These are phyloP conservation scores for Vanessa atalanta DNA, from an alignment of 1,140 invertebrate genomes.

Conservation along the genomic window DNA sequence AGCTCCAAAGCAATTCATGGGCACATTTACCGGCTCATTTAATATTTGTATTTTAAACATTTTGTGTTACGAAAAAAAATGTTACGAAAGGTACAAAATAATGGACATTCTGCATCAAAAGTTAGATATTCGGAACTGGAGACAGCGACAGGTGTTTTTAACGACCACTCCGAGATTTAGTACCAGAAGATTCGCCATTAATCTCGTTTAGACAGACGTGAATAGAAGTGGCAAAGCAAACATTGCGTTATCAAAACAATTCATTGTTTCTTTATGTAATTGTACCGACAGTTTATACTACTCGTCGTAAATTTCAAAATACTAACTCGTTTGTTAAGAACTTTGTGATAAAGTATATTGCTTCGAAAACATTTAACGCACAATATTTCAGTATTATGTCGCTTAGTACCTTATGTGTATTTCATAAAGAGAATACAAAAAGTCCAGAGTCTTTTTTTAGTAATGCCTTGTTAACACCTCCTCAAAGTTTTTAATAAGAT, in stretches of 20 bases:
- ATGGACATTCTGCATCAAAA: constrained; percentile 52
- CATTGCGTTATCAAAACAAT: constrained; percentile 44
- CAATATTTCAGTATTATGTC: constrained; percentile 28
- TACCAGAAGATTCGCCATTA: constrained; percentile 70
- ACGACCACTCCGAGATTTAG: constrained; percentile 70
- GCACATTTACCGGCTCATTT: no score
- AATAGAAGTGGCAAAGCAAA: constrained; percentile 69
- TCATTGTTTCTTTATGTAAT: constrained; percentile 29
- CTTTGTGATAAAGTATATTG: constrained; percentile 11
- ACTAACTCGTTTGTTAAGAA: constrained; percentile 6
- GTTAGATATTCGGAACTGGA: constrained; percentile 58
- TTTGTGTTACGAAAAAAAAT: background rate
- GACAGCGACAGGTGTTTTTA: constrained; percentile 75
- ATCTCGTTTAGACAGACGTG: constrained; percentile 65
- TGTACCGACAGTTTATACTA: constrained; percentile 23
- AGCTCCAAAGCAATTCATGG: no score
- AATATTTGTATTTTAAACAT: no score
- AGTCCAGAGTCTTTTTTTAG: constrained; percentile 21
- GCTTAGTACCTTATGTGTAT: constrained; percentile 6
- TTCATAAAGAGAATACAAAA: constrained; percentile 11
- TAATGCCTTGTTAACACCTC: constrained; percentile 37
- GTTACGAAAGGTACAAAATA: constrained; percentile 11
- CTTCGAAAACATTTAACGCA: constrained; percentile 7
- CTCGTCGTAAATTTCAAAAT: constrained; percentile 19
- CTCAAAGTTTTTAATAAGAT: constrained; percentile 35